Percentiles rank a stretch among this genome's conserved stretches.
phyloP scores from a whole-genome alignment of 2,113 vertebrate species.

The Cyanoliseus patagonus region DNA sequence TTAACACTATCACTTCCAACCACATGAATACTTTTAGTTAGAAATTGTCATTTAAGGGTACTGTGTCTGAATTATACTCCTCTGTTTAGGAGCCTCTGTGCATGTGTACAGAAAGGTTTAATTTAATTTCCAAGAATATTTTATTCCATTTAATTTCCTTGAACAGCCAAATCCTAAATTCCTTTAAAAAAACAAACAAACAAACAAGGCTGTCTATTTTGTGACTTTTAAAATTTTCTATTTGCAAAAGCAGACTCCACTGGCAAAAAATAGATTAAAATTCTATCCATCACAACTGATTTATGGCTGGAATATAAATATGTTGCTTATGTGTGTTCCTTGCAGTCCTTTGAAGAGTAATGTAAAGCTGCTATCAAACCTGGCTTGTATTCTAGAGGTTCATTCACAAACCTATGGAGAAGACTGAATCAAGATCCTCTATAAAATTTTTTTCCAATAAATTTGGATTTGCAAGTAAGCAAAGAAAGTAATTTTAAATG shows the following conservation, averaged over 20 bases:
- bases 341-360: not conserved
- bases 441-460: not conserved
- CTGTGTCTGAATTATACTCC: not conserved
- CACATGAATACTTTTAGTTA: not conserved
- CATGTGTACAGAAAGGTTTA: not conserved
- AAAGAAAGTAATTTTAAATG: not conserved
- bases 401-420: not conserved
- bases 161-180: not conserved
- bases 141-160: not conserved
- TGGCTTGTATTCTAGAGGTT: not conserved
- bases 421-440: not conserved
- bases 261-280: conserved; percentile 13
- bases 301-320: not conserved
- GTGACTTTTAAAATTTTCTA: not conserved
- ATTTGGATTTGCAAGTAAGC: not conserved
- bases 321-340: not conserved
- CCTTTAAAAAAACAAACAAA: not conserved
- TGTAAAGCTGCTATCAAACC: not conserved
- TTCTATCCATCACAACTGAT: not conserved
- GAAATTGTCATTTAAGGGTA: not conserved
- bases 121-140: not conserved
- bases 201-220: not conserved
- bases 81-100: not conserved
- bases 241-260: not conserved
- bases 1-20: not conserved